These are phyloP conservation scores for Picathartes gymnocephalus DNA, from an alignment of 2,113 vertebrate species.

Conservation along the genomic window DNA sequence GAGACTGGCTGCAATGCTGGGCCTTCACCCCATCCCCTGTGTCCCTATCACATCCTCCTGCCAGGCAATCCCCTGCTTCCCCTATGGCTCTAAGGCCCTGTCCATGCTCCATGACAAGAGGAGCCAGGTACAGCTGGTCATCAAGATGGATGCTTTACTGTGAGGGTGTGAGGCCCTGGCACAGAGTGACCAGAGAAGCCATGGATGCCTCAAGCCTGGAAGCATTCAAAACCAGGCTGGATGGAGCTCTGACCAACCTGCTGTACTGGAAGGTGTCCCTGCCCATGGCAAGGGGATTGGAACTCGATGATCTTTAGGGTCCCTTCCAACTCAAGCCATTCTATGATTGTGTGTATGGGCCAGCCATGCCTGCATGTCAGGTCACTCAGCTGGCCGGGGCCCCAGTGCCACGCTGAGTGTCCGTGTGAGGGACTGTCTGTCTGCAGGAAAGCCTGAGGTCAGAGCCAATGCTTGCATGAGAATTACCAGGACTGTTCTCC, in stretches of 20 bases:
- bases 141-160: not conserved
- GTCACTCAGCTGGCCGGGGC: not conserved
- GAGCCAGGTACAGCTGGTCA: not conserved
- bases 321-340: not conserved
- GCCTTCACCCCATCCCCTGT: rapidly evolving
- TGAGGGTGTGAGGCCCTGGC: not conserved
- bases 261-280: not conserved
- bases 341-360: rapidly evolving
- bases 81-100: rapidly evolving
- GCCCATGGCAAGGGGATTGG: not conserved
- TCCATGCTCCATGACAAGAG: not conserved
- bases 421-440: not conserved
- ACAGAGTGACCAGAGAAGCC: not conserved
- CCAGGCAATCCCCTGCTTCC: not conserved
- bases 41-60: not conserved
- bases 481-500: not conserved
- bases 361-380: not conserved
- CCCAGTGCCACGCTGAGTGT: not conserved
- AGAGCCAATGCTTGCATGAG: not conserved
- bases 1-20: not conserved
- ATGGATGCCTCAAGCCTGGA: not conserved
- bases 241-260: not conserved
- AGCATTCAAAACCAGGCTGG: not conserved
- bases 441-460: not conserved
- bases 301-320: not conserved